Conservation (phyloP, 2,888 invertebrate genomes). For the Netelia virgata region DNA sequence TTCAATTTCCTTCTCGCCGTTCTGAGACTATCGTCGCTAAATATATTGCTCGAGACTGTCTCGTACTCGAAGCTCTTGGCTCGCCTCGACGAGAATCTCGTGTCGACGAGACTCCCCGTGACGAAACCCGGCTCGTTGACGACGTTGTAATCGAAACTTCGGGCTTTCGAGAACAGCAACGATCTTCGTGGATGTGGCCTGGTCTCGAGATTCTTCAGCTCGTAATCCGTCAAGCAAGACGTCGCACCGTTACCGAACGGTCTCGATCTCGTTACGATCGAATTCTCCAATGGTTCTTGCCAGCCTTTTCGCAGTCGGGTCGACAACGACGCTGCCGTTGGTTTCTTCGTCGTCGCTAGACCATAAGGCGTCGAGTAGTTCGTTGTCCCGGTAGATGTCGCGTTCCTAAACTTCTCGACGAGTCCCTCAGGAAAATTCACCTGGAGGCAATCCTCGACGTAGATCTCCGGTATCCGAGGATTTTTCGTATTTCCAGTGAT, state of each 20-base stretch:
- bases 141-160: constrained; percentile 82
- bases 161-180: constrained; percentile 77
- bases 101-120: constrained; percentile 54
- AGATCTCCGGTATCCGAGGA: constrained; percentile 80
- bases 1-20: constrained; percentile 83
- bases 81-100: constrained; percentile 71
- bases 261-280: constrained; percentile 69
- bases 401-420: constrained; percentile 77
- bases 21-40: constrained; percentile 83
- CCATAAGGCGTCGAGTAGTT: constrained; percentile 45
- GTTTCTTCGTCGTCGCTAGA: constrained; percentile 24
- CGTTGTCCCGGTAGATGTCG: not conserved
- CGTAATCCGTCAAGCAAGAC: constrained; percentile 58
- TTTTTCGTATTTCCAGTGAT: constrained; percentile 71
- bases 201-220: constrained; percentile 55
- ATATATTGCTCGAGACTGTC: constrained; percentile 82
- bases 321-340: constrained; percentile 46
- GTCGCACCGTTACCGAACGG: constrained; percentile 56
- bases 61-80: constrained; percentile 83
- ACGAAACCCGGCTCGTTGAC: constrained; percentile 45
- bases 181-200: constrained; percentile 73
- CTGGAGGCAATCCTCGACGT: constrained; percentile 81
- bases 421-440: constrained; percentile 80
- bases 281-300: constrained; percentile 66
- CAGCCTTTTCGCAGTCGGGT: constrained; percentile 50